A percentile compares a stretch with the other conserved stretches of the same genome.
These are phyloP conservation scores for Muschampia staudingeri DNA, from an alignment of 2,888 invertebrate species.

Conservation along the genomic window DNA sequence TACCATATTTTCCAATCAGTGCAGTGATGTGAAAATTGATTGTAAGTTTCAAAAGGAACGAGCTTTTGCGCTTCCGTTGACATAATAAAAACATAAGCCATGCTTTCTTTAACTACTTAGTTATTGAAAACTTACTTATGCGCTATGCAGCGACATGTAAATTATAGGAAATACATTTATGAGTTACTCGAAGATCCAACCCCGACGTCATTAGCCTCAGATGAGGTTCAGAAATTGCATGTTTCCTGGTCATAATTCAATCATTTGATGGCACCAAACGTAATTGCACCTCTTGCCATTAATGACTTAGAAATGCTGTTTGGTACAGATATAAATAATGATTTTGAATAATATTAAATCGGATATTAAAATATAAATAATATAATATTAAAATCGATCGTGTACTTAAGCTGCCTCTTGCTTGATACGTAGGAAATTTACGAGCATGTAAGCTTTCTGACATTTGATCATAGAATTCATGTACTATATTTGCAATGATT, in stretches of 20 bases:
- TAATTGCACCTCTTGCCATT: not conserved
- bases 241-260: slow-evolving; percentile 37
- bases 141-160: slow-evolving; percentile 22
- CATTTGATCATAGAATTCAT: too few relatives aligned
- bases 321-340: not conserved
- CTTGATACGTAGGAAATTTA: too few relatives aligned
- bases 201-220: slow-evolving; percentile 17
- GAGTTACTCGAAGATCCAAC: slow-evolving; percentile 6
- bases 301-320: slow-evolving; percentile 26
- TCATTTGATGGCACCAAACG: slow-evolving; percentile 22
- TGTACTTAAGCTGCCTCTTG: too few relatives aligned
- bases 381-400: too few relatives aligned
- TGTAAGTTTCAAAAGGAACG: not conserved
- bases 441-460: too few relatives aligned
- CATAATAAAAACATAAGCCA: not conserved
- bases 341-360: not conserved
- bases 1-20: not conserved
- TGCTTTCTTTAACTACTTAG: slow-evolving; percentile 6
- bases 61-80: not conserved
- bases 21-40: not conserved
- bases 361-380: too few relatives aligned
- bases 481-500: too few relatives aligned
- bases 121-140: slow-evolving; percentile 32
- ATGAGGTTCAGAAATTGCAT: slow-evolving; percentile 31
- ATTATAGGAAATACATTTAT: slow-evolving; percentile 41